Percentiles rank a stretch among this genome's conserved stretches.
Evolutionary conservation across 2,797 vertebrate genomes (phyloP).

Genomic region (Oreochromis mossambicus): DNA sequence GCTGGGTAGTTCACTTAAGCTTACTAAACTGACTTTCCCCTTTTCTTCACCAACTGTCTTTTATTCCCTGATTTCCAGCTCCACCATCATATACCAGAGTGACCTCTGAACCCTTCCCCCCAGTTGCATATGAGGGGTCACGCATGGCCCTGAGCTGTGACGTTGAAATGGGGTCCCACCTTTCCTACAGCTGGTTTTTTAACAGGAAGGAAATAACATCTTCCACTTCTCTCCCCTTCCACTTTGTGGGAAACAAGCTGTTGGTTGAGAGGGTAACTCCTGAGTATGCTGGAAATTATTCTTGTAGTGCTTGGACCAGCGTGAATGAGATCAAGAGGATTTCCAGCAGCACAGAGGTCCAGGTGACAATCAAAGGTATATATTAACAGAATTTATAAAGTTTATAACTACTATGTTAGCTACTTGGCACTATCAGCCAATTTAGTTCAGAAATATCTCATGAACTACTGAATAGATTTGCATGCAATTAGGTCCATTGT

Average conservation of each 20-base stretch:
- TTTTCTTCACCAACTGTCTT: background rate
- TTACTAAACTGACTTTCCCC: background rate
- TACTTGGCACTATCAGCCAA: accelerated
- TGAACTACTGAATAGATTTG: background rate
- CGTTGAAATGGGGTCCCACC: slow-evolving; percentile 58
- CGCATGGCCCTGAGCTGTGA: slow-evolving; percentile 62
- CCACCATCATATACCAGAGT: slow-evolving; percentile 57
- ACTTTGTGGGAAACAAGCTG: slow-evolving; percentile 46
- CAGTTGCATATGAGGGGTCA: slow-evolving; percentile 60
- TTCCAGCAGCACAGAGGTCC: slow-evolving; percentile 66
- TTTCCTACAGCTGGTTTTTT: slow-evolving; percentile 74
- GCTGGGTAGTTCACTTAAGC: background rate
- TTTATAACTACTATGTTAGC: background rate
- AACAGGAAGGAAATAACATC: slow-evolving; percentile 50
- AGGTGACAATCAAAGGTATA: slow-evolving; percentile 72
- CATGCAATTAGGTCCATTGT: background rate
- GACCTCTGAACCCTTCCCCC: slow-evolving; percentile 59
- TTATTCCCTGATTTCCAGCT: slow-evolving; percentile 29
- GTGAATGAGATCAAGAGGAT: slow-evolving; percentile 34
- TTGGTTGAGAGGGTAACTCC: slow-evolving; percentile 40
- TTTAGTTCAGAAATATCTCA: background rate
- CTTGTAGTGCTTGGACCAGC: slow-evolving; percentile 61
- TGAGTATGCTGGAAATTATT: slow-evolving; percentile 66
- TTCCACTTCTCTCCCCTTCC: background rate
- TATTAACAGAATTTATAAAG: background rate